phyloP scores from a whole-genome alignment of 2,888 invertebrate species.

The Cosmopolites sordidus region DNA sequence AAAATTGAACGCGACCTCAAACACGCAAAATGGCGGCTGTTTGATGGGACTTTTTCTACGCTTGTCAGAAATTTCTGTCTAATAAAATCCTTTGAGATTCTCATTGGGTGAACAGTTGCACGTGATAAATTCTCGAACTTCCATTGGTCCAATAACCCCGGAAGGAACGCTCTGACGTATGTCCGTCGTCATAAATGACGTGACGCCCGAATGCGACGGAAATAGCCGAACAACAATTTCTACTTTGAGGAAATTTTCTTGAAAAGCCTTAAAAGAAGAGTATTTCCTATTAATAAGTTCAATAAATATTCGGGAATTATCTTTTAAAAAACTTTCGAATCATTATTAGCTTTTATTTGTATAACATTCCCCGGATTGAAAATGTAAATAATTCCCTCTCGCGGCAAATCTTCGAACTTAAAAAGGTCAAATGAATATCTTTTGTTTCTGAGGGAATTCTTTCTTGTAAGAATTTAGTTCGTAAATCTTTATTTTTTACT shows the following conservation, averaged over 20 bases:
- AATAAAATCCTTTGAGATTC: slow-evolving; percentile 45
- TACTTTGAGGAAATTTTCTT: not conserved
- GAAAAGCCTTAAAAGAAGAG: too few species aligned
- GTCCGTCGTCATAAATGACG: slow-evolving; percentile 46
- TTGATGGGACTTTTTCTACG: slow-evolving; percentile 92
- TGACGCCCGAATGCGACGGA: slow-evolving; percentile 32
- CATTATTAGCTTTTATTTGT: too few species aligned
- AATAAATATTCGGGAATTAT: too few species aligned
- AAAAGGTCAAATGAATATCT: slow-evolving; percentile 7
- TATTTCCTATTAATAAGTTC: too few species aligned
- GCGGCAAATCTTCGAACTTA: slow-evolving; percentile 4
- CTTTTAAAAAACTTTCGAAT: too few species aligned
- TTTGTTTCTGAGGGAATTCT: too few species aligned
- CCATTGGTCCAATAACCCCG: slow-evolving; percentile 48
- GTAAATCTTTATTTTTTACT: too few species aligned
- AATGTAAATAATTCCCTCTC: slow-evolving; percentile 1
- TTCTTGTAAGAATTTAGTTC: too few species aligned
- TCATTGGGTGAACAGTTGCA: slow-evolving; percentile 50
- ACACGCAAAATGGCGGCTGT: slow-evolving; percentile 93
- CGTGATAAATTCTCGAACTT: slow-evolving; percentile 45
- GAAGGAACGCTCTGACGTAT: slow-evolving; percentile 49
- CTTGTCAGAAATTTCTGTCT: slow-evolving; percentile 74
- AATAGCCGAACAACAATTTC: slow-evolving; percentile 10
- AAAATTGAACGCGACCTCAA: slow-evolving; percentile 72
- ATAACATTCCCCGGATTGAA: too few species aligned